Conservation (phyloP, 2,888 invertebrate genomes). For the Ophion costatus region DNA sequence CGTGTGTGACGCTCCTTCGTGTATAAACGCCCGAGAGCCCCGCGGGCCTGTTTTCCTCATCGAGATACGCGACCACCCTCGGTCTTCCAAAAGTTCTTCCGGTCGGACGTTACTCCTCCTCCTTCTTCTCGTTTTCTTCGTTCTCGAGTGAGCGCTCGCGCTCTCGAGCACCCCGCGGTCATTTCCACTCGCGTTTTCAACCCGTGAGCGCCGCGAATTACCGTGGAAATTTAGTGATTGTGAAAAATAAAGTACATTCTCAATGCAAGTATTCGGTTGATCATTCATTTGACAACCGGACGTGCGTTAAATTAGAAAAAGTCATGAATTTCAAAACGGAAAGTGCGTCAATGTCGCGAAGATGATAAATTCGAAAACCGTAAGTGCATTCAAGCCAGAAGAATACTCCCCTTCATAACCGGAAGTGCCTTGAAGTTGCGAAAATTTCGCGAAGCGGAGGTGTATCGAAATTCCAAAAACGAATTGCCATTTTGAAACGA, state of each 20-base stretch:
- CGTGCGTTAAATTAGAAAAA: background rate
- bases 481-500: background rate
- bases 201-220: background rate
- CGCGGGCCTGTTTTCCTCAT: background rate
- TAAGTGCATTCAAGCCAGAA: too few species aligned
- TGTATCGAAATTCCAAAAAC: background rate
- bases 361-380: background rate
- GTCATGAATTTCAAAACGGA: background rate
- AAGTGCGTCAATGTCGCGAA: background rate
- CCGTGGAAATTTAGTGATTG: background rate
- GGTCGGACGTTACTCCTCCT: background rate
- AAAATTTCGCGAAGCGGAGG: background rate
- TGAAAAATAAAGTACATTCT: background rate
- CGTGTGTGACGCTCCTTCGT: conserved; percentile 50
- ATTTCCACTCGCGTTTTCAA: background rate
- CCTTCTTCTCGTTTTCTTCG: background rate
- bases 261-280: background rate
- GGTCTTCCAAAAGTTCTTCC: conserved; percentile 32
- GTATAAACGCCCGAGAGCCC: background rate
- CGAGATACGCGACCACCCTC: conserved; percentile 35
- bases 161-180: background rate
- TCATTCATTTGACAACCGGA: background rate
- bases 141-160: background rate
- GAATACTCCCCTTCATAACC: too few species aligned
- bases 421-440: background rate